phyloP scores from a whole-genome alignment of 2,113 vertebrate genomes.

The Otocyon megalotis region DNA sequence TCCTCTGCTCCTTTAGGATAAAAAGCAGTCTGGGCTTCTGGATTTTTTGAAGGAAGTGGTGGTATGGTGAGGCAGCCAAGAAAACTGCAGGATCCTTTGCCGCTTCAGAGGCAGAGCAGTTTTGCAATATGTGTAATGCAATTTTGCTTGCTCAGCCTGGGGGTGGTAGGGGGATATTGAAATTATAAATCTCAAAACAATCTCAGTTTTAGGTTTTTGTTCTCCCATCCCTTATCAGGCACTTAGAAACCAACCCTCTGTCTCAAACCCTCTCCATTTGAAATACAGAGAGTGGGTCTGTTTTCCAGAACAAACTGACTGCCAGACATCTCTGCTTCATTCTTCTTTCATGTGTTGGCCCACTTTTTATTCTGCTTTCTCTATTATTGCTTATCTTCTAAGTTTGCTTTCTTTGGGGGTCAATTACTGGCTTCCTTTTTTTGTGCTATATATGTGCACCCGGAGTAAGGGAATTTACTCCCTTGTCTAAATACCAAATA shows the following conservation, averaged over 20 bases:
- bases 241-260: background rate
- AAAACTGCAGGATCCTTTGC: background rate
- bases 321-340: background rate
- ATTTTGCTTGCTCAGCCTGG: background rate
- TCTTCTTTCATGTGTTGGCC: background rate
- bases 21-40: background rate
- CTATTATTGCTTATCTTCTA: background rate
- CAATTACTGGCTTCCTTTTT: constrained; percentile 13
- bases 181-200: background rate
- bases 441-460: background rate
- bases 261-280: background rate
- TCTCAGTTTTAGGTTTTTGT: background rate
- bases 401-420: constrained; percentile 28
- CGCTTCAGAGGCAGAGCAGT: background rate
- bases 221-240: background rate
- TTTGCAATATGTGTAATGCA: background rate
- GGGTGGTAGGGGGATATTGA: background rate
- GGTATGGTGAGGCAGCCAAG: background rate
- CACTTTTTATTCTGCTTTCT: background rate
- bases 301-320: background rate
- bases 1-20: background rate
- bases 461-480: background rate
- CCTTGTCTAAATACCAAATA: background rate
- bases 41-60: background rate
- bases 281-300: background rate